Evolutionary conservation across 2,888 invertebrate species (phyloP), one percentile per base, ranked within the genome.

Genomic region (Ichneumoninae sp.): DNA sequence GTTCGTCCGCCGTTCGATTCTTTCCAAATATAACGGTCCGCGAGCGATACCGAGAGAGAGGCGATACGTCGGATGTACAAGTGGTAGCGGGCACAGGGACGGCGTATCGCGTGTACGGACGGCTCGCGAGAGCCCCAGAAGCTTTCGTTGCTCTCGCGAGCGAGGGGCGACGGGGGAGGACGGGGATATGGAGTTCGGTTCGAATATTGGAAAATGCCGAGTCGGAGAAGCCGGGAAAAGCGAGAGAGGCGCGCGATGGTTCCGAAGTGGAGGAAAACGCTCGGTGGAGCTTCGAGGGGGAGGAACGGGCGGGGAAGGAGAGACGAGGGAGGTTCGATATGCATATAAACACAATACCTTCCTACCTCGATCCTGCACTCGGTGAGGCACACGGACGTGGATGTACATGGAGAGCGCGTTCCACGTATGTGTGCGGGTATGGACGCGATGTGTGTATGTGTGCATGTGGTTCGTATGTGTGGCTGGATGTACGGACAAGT

Each of bases 331-430:
- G 89, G 89, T 91, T 91, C 92, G 92, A 92, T 93, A 92, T 93
- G 93, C 93, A 93, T 93, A 93, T 93, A 93, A 93, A 93, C 93
- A 93, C 93, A 93, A 93, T 93, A 92, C 92, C 91, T 90, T 86
- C 88, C 89, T 82, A 69, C 88, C 89, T 79, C 82, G 82, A 88
- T 88, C 88, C 89, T 85, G 85, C 77, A 82, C 85, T 77, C 75
- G 79, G 77, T 85, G 75, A 86, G 77, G 79, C 78, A 81, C 50
- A 74, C 74, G 77, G 60, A 77, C 63, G 57, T 68, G 70, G 30
- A 63, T 30, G 44, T 75, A 79, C 70, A 57, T 78, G 52, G 79
- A 79, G 65, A 78, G 52, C 50, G 40, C 7, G 22, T 52, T 30
- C 1, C 5, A 5, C 30, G 52, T 30, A 52, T n/a, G 1, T 33